Base-by-base conservation (phyloP, 2,797 vertebrate genomes). In the Chelonia mydas region DNA sequence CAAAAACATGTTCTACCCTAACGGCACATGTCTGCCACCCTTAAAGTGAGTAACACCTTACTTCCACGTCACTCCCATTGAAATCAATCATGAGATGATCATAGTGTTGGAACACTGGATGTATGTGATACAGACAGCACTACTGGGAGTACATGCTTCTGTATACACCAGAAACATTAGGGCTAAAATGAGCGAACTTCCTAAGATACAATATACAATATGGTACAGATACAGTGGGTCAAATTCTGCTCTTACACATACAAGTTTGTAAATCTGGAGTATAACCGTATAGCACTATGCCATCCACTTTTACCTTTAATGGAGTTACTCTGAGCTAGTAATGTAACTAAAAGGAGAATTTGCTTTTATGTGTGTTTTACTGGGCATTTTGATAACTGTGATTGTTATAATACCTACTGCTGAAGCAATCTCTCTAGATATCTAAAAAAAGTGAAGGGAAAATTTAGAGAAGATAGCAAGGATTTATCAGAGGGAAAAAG, bases 381-480 rank as follows among this genome's bases (percentile, higher is more conserved):
- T 79, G 83, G 77, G 23, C 57, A 57, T 95, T 96, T 95, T 92
- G 90, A 87, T 78, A 94, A 68, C 72, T 93, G 57, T 53, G 94
- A 72, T 94, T 97, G 84, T 96, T 95, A 93, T 77, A 90, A 37
- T 77, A 86, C 31, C 50, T 72, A 21, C 37, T 72, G 33, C 68
- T 81, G 89, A 89, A 3, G 3, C 6, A 61, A 50, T 21, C 19
- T 41, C 37, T 11, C 89, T 88, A 61, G 57, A 23, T 33, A 89
- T 33, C 5, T 84, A 96, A 87, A 54, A 54, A 41, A 90, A 45
- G 50, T 47, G 89, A 86, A 51, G 33, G 87, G 78, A 68, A 90
- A 93, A 92, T 96, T 96, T 90, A 96, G 83, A 95, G 82, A 80
- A 93, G 92, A 93, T 0, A 80, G 11, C 88, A 88, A 89, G 90